Evolutionary conservation across 2,888 invertebrate genomes (phyloP).

Genomic region (Dynastes grantii): DNA sequence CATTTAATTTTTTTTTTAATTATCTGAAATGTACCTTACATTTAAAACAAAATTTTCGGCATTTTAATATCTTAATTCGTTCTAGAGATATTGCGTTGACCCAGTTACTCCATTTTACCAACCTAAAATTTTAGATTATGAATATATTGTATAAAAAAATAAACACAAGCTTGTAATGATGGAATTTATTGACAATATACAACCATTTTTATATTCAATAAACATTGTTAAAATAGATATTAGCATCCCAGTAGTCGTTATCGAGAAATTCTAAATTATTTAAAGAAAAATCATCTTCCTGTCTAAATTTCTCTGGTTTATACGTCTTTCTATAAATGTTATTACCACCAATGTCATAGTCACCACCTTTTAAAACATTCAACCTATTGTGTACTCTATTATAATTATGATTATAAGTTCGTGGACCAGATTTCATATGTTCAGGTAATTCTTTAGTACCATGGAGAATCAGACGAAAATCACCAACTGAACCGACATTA

Average conservation of each 20-base stretch:
- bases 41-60: too few species aligned
- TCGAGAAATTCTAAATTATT: conserved; percentile 35
- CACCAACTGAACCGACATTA: conserved; percentile 53
- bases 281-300: not conserved
- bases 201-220: conserved; percentile 9
- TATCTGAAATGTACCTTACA: too few species aligned
- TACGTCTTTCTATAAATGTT: not conserved
- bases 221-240: conserved; percentile 29
- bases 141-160: too few species aligned
- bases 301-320: not conserved
- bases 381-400: conserved; percentile 61
- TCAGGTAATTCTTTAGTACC: conserved; percentile 79
- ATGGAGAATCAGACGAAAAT: conserved; percentile 71
- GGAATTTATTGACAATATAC: not conserved
- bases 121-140: too few species aligned
- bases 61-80: too few species aligned
- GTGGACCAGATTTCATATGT: conserved; percentile 75
- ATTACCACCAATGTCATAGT: not conserved
- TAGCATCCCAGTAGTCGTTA: conserved; percentile 44
- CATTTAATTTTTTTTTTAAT: too few species aligned
- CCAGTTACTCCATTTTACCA: too few species aligned
- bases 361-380: conserved; percentile 35
- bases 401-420: conserved; percentile 74
- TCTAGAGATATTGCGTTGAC: too few species aligned
- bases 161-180: not conserved